Evolutionary conservation across 1,140 invertebrate species (phyloP).

Genomic region (Metopolophium dirhodum): DNA sequence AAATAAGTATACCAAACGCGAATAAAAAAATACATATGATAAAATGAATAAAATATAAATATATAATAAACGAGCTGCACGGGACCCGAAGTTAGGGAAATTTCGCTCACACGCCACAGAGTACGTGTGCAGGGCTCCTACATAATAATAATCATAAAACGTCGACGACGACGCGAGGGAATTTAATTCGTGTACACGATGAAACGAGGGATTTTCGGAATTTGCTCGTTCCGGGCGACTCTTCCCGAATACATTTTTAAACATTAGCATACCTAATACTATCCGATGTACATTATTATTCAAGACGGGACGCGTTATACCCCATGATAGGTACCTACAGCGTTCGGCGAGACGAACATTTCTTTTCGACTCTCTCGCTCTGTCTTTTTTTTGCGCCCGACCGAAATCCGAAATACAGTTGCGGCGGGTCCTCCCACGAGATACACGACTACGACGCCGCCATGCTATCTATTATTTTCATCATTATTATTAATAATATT

Average conservation of each 20-base stretch:
- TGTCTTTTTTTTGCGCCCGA: not conserved
- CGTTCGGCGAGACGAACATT: not conserved
- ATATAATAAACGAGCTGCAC: not conserved
- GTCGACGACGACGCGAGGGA: not conserved
- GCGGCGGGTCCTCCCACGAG: not conserved
- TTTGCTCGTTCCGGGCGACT: not conserved
- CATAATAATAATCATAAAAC: not conserved
- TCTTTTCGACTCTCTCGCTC: not conserved
- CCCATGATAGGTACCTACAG: not conserved
- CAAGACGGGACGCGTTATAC: not conserved
- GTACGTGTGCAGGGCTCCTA: not conserved
- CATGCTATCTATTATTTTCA: not conserved
- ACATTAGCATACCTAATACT: slow-evolving; percentile 10
- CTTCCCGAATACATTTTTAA: not conserved
- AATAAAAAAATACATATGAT: not conserved
- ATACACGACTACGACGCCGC: not conserved
- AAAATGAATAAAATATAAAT: not conserved
- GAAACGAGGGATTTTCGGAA: slow-evolving; percentile 1
- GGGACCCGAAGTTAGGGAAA: not conserved
- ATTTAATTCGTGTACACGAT: not conserved
- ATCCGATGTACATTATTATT: not conserved
- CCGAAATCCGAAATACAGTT: not conserved
- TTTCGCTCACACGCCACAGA: not conserved
- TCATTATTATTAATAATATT: not conserved
- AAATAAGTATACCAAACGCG: not conserved